Evolutionary conservation across 1,140 invertebrate genomes (phyloP), one percentile per base, ranked within the genome.

Genomic region (Arion vulgaris): DNA sequence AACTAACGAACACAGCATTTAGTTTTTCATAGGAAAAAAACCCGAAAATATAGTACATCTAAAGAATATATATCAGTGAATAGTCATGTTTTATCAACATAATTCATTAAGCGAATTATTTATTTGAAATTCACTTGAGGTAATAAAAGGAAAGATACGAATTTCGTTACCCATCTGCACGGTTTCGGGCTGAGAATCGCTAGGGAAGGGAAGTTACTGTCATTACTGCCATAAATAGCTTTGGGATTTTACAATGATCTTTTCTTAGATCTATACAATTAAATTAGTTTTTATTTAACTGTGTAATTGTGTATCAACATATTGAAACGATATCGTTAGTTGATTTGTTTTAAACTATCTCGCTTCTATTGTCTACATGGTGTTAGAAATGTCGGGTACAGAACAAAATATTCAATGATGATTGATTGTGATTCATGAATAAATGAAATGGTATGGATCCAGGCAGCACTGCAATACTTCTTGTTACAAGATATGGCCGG

Each of bases 401-500:
- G 38, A n/a, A 39, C 41, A 9, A 57, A 19, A 23, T 23, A n/a
- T 23, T 11, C 45, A 11, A 9, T 49, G 9, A 57, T 57, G 53
- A 11, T 38, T 41, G n/a, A 74, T 51, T 15, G 26, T 45, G 38
- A 51, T 36, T 34, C 26, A n/a, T 53, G 19, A 39, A n/a, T n/a
- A n/a, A n/a, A n/a, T n/a, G n/a, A n/a, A n/a, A n/a, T n/a, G n/a
- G 1, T 34, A 36, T 36, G 45, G 45, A 62, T 66, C 26, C 23
- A 66, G 36, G 38, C 34, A 79, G 19, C 28, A n/a, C 38, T 75
- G 26, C 28, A 78, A 85, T 83, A 72, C 88, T 90, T 82, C 81
- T 90, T 39, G 69, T 89, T 51, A 68, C 75, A 41, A 87, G 86
- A 75, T 45, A 84, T 77, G 89, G 89, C 7, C 88, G 87, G 82